phyloP scores from a whole-genome alignment of 2,888 invertebrate species.

The Tenthredo mesomela region DNA sequence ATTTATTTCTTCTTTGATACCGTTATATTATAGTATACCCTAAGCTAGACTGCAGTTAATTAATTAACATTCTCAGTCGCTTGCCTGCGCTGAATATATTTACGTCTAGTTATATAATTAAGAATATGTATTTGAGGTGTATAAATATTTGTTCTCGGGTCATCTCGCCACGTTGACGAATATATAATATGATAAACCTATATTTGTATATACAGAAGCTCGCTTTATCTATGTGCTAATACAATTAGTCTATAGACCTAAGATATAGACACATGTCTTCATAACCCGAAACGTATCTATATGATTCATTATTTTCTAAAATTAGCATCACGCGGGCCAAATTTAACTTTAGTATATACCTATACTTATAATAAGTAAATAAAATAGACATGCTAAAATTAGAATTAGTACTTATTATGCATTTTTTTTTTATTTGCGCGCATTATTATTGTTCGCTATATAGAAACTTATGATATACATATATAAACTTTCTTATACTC shows the following conservation, averaged over 20 bases:
- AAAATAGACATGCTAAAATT: neutral
- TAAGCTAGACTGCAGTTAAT: neutral
- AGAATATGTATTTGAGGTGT: neutral
- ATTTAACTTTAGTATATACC: neutral
- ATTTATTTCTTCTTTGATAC: neutral
- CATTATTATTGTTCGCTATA: neutral
- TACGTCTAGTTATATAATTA: neutral
- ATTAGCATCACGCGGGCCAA: neutral
- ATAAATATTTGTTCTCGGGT: neutral
- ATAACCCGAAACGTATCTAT: neutral
- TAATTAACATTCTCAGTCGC: neutral
- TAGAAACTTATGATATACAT: neutral
- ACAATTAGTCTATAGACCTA: neutral
- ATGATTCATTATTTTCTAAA: slow-evolving; percentile 3
- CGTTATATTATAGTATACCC: neutral
- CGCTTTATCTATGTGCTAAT: neutral
- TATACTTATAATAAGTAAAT: neutral
- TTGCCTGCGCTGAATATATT: neutral
- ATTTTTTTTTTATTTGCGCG: no score
- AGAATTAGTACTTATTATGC: no score
- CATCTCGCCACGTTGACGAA: neutral
- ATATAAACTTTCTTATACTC: neutral
- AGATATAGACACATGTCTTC: neutral
- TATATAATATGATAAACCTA: neutral
- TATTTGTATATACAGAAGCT: neutral